Percentiles rank a stretch among this genome's conserved stretches.
Evolutionary conservation across 2,113 vertebrate species (phyloP).

Genomic region (Catagonus wagneri): DNA sequence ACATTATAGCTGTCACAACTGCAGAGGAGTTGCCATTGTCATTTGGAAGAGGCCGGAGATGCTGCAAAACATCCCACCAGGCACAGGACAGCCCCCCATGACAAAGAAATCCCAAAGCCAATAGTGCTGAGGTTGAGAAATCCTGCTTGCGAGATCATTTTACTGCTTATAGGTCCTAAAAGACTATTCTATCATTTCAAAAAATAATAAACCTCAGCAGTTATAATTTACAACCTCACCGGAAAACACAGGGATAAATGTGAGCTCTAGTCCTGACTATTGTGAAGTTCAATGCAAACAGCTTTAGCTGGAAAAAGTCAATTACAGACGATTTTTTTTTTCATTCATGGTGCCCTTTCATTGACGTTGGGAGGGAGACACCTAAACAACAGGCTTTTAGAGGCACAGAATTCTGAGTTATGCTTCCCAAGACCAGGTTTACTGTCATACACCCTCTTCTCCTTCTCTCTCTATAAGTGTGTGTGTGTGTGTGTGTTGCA

Average conservation of each 20-base stretch:
- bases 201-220: background rate
- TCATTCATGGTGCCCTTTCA: background rate
- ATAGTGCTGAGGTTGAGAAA: background rate
- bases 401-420: conserved; percentile 46
- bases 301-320: background rate
- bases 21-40: background rate
- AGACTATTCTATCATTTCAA: background rate
- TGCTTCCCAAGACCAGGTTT: conserved; percentile 43
- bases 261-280: background rate
- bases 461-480: background rate
- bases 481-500: background rate
- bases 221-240: background rate
- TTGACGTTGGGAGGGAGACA: background rate
- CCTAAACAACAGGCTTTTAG: background rate
- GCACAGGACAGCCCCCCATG: fast-evolving
- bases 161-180: background rate
- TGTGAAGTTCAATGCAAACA: conserved; percentile 4
- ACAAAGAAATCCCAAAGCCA: background rate
- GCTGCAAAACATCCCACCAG: fast-evolving
- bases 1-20: background rate
- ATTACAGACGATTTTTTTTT: background rate
- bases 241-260: background rate
- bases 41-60: too few species aligned
- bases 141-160: background rate
- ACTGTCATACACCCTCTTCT: background rate